Conservation (phyloP, 2,797 vertebrate species). For the Pseudochromis fuscus region DNA sequence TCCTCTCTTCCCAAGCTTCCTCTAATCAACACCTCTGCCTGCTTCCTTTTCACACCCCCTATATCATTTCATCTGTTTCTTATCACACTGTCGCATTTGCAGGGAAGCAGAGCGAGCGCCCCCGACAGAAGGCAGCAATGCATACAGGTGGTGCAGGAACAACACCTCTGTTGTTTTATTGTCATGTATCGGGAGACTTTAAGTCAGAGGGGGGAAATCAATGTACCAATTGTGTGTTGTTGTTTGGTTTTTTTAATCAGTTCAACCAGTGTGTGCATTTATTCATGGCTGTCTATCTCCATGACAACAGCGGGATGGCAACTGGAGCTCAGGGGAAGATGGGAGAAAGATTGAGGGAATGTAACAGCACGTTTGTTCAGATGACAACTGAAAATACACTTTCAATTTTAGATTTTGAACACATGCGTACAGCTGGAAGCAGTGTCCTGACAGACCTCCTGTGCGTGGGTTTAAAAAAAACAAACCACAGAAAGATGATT, state of each 20-base stretch:
- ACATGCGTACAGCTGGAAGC: not conserved
- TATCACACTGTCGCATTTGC: constrained; percentile 10
- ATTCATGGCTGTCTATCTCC: constrained; percentile 58
- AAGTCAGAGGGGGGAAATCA: not conserved
- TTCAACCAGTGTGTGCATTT: constrained; percentile 26
- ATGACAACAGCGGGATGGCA: constrained; percentile 66
- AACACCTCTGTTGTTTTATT: constrained; percentile 8
- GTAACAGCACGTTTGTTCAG: constrained; percentile 9
- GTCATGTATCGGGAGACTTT: not conserved
- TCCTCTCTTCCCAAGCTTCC: constrained; percentile 16
- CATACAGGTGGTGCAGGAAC: not conserved
- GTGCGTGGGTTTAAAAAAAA: too few species aligned
- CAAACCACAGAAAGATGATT: not conserved
- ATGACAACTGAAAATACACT: constrained; percentile 1
- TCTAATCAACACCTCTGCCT: constrained; percentile 64
- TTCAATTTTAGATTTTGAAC: constrained; percentile 1
- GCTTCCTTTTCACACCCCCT: constrained; percentile 50
- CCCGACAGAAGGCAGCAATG: not conserved
- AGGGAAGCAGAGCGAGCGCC: constrained; percentile 1
- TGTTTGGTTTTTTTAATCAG: not conserved
- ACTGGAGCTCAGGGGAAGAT: constrained; percentile 37
- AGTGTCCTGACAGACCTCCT: not conserved
- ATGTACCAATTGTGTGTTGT: constrained; percentile 17
- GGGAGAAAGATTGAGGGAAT: constrained; percentile 30
- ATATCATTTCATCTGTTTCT: constrained; percentile 46